A percentile compares a stretch with the other conserved stretches of the same genome.
Evolutionary conservation across 2,888 invertebrate species (phyloP).

Genomic region (Lochmaea capreae): DNA sequence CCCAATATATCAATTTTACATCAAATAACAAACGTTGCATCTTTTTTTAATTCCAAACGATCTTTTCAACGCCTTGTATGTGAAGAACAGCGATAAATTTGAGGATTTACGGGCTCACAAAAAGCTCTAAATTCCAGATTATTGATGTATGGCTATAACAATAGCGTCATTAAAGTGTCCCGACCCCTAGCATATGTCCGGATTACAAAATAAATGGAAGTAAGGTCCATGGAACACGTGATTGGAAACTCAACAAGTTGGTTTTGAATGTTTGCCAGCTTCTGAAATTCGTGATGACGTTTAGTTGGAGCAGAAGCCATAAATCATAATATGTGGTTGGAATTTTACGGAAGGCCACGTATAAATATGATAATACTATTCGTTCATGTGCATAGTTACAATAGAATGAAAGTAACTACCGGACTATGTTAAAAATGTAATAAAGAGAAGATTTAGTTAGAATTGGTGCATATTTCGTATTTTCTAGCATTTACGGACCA

Average conservation of each 20-base stretch:
- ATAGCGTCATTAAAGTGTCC: slow-evolving; percentile 5
- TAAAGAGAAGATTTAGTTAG: too few species aligned
- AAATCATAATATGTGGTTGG: not conserved
- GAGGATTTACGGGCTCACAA: not conserved
- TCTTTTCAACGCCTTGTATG: not conserved
- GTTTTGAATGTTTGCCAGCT: slow-evolving; percentile 38
- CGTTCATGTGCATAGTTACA: not conserved
- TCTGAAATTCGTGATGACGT: slow-evolving; percentile 20
- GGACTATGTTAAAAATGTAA: too few species aligned
- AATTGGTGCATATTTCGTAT: too few species aligned
- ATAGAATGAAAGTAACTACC: too few species aligned
- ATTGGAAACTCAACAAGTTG: slow-evolving; percentile 47
- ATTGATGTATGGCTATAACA: slow-evolving; percentile 5
- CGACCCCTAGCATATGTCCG: not conserved
- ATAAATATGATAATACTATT: not conserved
- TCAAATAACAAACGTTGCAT: not conserved
- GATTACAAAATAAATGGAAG: slow-evolving; percentile 18
- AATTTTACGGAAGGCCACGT: not conserved
- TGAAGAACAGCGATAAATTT: not conserved
- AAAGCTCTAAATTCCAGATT: not conserved
- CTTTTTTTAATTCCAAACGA: not conserved
- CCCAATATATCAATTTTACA: too few species aligned
- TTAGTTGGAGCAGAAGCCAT: not conserved
- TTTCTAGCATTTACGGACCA: too few species aligned
- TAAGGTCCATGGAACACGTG: slow-evolving; percentile 36